Conservation (phyloP, 1,140 invertebrate genomes). For the Drosophila oshimai region DNA sequence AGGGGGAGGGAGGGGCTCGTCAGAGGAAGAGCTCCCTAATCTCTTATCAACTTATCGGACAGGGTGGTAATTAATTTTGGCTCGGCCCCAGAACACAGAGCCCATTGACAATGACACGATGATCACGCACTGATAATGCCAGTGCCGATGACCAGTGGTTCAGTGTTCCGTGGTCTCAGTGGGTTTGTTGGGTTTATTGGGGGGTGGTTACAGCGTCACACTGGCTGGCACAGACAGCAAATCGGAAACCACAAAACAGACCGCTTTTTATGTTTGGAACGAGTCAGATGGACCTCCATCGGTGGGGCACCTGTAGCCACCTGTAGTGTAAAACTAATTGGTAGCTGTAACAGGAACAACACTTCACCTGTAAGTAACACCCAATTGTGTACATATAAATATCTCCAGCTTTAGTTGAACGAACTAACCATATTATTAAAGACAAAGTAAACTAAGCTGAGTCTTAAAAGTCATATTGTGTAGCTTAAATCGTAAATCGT, state of each 20-base stretch:
- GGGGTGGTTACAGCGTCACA: slow-evolving; percentile 28
- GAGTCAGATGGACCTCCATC: slow-evolving; percentile 33
- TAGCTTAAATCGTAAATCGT: no score
- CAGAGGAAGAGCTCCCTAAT: slow-evolving; percentile 19
- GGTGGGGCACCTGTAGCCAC: no score
- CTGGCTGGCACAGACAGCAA: slow-evolving; percentile 10
- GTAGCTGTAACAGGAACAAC: neutral
- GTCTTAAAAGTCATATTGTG: no score
- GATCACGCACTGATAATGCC: slow-evolving; percentile 68
- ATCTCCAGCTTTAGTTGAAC: no score
- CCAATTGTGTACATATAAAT: no score
- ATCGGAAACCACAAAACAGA: neutral
- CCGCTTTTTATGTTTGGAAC: slow-evolving; percentile 16
- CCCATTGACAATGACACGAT: slow-evolving; percentile 56
- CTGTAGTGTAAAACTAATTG: neutral
- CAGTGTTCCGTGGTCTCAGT: neutral
- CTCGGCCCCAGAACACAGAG: slow-evolving; percentile 29
- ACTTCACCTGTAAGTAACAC: no score
- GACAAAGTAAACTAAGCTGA: no score
- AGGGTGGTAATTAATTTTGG: slow-evolving; percentile 62
- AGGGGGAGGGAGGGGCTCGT: no score
- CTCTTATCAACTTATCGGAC: slow-evolving; percentile 52
- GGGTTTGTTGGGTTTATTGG: neutral
- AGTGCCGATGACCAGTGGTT: slow-evolving; percentile 9
- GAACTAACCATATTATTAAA: no score